Percentiles rank a stretch among this genome's conserved stretches.
Evolutionary conservation across 2,888 invertebrate genomes (phyloP).

Genomic region (Diaperis boleti): DNA sequence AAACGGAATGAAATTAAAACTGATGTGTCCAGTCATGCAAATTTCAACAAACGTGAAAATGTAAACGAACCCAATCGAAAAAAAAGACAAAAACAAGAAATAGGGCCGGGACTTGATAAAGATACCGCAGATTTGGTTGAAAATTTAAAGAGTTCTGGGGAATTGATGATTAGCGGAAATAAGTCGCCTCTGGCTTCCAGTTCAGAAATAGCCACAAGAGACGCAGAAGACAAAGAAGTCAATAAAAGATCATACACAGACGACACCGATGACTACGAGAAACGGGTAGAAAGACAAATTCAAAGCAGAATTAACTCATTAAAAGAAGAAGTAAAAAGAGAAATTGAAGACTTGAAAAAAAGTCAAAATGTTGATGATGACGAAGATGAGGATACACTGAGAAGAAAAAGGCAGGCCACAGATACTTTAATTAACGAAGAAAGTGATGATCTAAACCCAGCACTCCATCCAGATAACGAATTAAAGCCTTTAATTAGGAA

Average conservation of each 20-base stretch:
- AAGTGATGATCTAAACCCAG: slow-evolving; percentile 58
- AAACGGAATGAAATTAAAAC: slow-evolving; percentile 14
- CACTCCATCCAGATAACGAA: slow-evolving; percentile 50
- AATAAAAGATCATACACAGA: slow-evolving; percentile 1
- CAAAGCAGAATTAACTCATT: slow-evolving; percentile 53
- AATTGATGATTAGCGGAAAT: slow-evolving; percentile 25
- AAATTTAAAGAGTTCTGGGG: slow-evolving; percentile 30
- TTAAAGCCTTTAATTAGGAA: slow-evolving; percentile 55
- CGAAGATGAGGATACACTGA: slow-evolving; percentile 37
- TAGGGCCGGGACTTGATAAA: not conserved
- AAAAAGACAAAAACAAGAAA: slow-evolving; percentile 18
- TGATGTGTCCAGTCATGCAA: not conserved
- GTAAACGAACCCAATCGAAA: not conserved
- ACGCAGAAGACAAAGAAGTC: not conserved
- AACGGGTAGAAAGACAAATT: slow-evolving; percentile 53
- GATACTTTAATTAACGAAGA: slow-evolving; percentile 58
- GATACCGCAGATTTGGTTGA: slow-evolving; percentile 19
- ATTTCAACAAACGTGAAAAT: slow-evolving; percentile 7
- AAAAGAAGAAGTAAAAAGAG: slow-evolving; percentile 56
- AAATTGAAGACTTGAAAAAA: slow-evolving; percentile 50
- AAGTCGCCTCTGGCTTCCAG: slow-evolving; percentile 31
- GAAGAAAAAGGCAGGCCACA: slow-evolving; percentile 54
- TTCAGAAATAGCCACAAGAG: slow-evolving; percentile 2
- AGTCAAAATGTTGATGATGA: slow-evolving; percentile 21
- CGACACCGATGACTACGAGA: slow-evolving; percentile 46